These are phyloP conservation scores for Mus minutoides DNA, from an alignment of 2,797 vertebrate species.

Conservation along the genomic window DNA sequence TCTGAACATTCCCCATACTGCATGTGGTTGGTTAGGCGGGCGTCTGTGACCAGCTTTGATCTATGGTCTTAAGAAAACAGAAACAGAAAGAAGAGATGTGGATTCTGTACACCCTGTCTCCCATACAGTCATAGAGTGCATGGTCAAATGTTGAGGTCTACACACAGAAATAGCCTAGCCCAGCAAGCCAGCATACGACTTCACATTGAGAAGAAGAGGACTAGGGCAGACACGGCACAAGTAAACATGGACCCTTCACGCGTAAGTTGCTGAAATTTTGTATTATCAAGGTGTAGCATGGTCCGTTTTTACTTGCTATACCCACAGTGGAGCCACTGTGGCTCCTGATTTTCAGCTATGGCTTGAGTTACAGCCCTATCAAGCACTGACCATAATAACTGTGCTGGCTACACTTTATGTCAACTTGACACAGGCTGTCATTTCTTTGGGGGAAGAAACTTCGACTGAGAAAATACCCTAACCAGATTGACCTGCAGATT, in stretches of 20 bases:
- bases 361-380: background rate
- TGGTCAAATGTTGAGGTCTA: background rate
- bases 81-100: background rate
- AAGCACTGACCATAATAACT: background rate
- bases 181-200: background rate
- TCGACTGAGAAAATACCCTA: background rate
- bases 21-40: too few species aligned
- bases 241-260: background rate
- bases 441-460: background rate
- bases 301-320: too few species aligned
- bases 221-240: background rate
- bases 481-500: too few species aligned
- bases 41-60: background rate
- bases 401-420: background rate
- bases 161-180: background rate
- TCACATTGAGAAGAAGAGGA: background rate
- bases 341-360: background rate
- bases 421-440: background rate
- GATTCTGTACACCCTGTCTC: background rate
- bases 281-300: fast-evolving
- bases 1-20: background rate
- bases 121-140: fast-evolving
- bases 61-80: background rate
- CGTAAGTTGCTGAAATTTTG: background rate
- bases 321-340: fast-evolving